These are phyloP conservation scores for Gortyna flavago DNA, from an alignment of 2,888 invertebrate species.

Conservation along the genomic window DNA sequence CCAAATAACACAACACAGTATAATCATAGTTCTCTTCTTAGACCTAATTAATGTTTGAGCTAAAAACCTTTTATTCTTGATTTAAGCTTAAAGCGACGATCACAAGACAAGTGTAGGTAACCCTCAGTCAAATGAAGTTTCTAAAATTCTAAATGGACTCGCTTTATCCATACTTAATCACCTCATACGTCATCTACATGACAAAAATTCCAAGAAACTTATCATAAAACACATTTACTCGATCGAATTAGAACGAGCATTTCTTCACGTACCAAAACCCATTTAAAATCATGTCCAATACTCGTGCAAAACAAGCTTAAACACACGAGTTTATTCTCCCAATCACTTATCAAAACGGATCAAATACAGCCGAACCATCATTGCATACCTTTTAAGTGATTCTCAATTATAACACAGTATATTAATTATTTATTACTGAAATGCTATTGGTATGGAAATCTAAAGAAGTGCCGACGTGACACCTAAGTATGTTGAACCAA, in stretches of 20 bases:
- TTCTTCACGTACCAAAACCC: constrained; percentile 39
- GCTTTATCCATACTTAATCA: not conserved
- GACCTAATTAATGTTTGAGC: not conserved
- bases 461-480: constrained; percentile 77
- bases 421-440: constrained; percentile 70
- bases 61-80: not conserved
- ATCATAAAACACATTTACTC: constrained; percentile 38
- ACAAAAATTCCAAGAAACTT: constrained; percentile 20
- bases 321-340: constrained; percentile 6
- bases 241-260: constrained; percentile 44
- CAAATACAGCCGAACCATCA: constrained; percentile 30
- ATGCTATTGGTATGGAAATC: constrained; percentile 75
- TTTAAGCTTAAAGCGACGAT: too few relatives aligned
- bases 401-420: constrained; percentile 66
- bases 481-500: constrained; percentile 70
- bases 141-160: not conserved
- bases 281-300: constrained; percentile 46
- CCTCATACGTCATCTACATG: not conserved
- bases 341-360: constrained; percentile 20
- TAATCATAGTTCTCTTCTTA: not conserved
- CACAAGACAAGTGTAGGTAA: too few relatives aligned
- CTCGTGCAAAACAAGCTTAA: constrained; percentile 45
- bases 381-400: constrained; percentile 57
- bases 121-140: not conserved
- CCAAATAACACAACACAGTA: not conserved